phyloP scores from a whole-genome alignment of 2,797 vertebrate genomes.

The Pitangus sulphuratus region DNA sequence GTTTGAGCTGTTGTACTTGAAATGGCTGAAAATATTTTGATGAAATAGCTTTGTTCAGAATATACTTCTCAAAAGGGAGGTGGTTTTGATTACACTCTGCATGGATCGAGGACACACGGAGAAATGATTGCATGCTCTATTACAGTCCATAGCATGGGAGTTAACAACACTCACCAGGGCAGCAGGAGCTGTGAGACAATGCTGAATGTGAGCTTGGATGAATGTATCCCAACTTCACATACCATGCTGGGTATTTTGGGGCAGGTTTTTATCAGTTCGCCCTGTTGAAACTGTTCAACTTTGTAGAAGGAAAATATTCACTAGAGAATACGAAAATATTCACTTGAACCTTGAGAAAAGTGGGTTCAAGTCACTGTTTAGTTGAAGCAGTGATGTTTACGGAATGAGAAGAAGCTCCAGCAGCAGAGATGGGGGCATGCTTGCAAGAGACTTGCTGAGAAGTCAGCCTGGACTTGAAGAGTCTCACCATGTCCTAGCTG shows the following conservation, averaged over 20 bases:
- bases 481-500: neutral
- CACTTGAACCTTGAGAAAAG: neutral
- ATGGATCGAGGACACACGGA: neutral
- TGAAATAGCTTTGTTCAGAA: constrained; percentile 21
- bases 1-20: constrained; percentile 8
- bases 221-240: neutral
- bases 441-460: neutral
- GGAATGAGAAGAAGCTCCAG: neutral
- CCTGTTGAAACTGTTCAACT: neutral
- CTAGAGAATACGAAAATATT: neutral
- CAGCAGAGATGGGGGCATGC: neutral
- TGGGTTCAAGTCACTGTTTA: neutral
- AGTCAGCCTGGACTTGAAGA: neutral
- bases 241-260: neutral
- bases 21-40: constrained; percentile 25
- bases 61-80: neutral
- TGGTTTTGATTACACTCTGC: neutral
- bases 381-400: neutral
- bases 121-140: neutral
- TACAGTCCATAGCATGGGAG: neutral
- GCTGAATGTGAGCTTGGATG: neutral
- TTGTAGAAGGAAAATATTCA: neutral
- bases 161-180: neutral
- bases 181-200: neutral
- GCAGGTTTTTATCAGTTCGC: neutral